A percentile compares a stretch with the other conserved stretches of the same genome.
Evolutionary conservation across 2,113 vertebrate species (phyloP).

Genomic region (Nesoenas mayeri): DNA sequence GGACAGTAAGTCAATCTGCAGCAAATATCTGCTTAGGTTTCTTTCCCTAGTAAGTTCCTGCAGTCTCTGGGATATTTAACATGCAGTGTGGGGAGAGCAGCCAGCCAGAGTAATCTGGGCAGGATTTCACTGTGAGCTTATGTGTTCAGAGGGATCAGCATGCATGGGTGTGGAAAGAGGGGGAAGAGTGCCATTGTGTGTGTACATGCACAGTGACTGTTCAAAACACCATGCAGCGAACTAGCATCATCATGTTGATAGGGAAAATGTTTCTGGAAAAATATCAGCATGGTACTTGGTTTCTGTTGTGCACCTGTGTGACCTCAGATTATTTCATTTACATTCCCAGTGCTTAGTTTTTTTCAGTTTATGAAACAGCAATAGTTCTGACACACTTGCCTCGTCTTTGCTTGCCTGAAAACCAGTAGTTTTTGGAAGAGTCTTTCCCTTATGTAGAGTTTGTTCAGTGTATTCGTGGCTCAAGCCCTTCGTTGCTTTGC

Average conservation of each 20-base stretch:
- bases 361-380: not conserved
- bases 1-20: conserved; percentile 20
- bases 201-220: rapidly evolving
- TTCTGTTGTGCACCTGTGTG: not conserved
- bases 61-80: not conserved
- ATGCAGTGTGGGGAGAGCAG: not conserved
- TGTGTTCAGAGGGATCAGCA: rapidly evolving
- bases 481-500: not conserved
- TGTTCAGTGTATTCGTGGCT: not conserved
- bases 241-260: not conserved
- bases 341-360: not conserved
- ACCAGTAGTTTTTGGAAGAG: not conserved
- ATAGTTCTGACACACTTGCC: not conserved
- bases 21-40: not conserved
- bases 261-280: not conserved
- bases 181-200: rapidly evolving
- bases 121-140: not conserved
- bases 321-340: not conserved
- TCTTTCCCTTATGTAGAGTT: not conserved
- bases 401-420: not conserved
- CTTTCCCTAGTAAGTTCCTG: not conserved
- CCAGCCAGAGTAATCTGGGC: not conserved
- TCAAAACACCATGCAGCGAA: not conserved
- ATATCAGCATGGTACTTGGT: not conserved
- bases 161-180: not conserved